These are phyloP conservation scores for Lacanobia wlatinum DNA, from an alignment of 2,888 invertebrate species.

Conservation along the genomic window DNA sequence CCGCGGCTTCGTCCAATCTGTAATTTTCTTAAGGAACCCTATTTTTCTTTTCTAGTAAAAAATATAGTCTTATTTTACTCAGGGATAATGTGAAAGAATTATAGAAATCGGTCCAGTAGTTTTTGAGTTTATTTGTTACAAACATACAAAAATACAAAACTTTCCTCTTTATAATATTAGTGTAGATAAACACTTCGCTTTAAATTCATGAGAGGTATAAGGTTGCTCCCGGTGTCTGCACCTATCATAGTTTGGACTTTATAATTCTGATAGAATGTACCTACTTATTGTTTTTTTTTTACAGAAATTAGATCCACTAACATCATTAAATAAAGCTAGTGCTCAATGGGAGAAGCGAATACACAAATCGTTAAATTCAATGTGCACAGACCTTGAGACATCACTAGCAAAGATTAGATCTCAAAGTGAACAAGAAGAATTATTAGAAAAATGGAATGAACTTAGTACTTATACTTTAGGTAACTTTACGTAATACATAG, in stretches of 20 bases:
- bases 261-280: neutral
- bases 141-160: no score
- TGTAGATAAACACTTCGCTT: no score
- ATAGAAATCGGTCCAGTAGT: no score
- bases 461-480: slow-evolving; percentile 97
- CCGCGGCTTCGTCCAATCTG: no score
- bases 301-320: slow-evolving; percentile 92
- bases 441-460: slow-evolving; percentile 97
- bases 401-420: slow-evolving; percentile 94
- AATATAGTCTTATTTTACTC: no score
- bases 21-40: no score
- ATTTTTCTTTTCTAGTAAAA: no score
- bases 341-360: slow-evolving; percentile 98
- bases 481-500: slow-evolving; percentile 71
- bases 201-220: no score
- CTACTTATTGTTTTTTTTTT: slow-evolving; percentile 56
- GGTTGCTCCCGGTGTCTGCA: neutral
- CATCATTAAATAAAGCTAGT: slow-evolving; percentile 96
- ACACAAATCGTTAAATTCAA: slow-evolving; percentile 98
- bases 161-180: no score
- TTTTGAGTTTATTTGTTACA: no score
- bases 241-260: neutral
- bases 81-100: no score
- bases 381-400: slow-evolving; percentile 97
- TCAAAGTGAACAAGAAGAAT: slow-evolving; percentile 95